Evolutionary conservation across 2,888 invertebrate species (phyloP).

Genomic region (Hirtodrosophila histrioides): DNA sequence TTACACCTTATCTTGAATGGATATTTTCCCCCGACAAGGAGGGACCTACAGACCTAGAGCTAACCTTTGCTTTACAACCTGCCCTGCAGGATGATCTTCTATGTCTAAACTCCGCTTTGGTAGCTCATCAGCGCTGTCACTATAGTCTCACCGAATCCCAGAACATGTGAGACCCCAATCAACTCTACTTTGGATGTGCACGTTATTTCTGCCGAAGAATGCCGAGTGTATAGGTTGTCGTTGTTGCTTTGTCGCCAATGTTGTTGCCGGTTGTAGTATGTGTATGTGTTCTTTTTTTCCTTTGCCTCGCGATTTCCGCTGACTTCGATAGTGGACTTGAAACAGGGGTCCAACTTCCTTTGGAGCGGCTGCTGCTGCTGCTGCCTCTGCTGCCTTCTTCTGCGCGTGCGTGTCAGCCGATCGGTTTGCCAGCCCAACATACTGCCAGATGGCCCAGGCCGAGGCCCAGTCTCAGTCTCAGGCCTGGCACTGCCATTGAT

Average conservation of each 20-base stretch:
- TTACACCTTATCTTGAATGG: no score
- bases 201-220: constrained; percentile 67
- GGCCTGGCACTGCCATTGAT: constrained; percentile 56
- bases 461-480: background rate
- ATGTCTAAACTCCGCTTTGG: background rate
- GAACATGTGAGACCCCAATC: constrained; percentile 60
- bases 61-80: no score
- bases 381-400: background rate
- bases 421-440: constrained; percentile 35
- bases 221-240: constrained; percentile 36
- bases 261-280: constrained; percentile 19
- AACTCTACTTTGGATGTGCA: constrained; percentile 69
- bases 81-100: background rate
- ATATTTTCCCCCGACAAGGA: no score
- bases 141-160: background rate
- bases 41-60: no score
- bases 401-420: constrained; percentile 72
- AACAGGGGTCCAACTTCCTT: constrained; percentile 70
- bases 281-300: constrained; percentile 19
- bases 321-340: constrained; percentile 47
- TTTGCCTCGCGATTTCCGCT: constrained; percentile 73
- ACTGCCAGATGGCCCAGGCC: constrained; percentile 62
- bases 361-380: constrained; percentile 36
- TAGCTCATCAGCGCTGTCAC: constrained; percentile 26
- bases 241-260: constrained; percentile 47